A percentile compares a stretch with the other conserved stretches of the same genome.
Evolutionary conservation across 2,797 vertebrate species (phyloP).

Genomic region (Carduelis carduelis): DNA sequence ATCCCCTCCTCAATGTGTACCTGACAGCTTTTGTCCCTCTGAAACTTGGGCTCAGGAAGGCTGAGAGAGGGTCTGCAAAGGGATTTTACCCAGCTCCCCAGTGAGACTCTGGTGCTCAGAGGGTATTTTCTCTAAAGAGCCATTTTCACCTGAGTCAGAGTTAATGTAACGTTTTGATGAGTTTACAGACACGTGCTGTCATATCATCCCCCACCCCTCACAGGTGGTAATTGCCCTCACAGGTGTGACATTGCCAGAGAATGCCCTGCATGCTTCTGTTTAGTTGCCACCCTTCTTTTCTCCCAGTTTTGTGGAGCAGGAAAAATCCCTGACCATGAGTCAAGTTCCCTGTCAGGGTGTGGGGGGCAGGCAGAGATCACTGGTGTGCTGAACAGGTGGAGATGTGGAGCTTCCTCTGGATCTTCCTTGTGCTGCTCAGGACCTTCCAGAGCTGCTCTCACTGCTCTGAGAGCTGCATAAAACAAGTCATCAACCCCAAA

Average conservation of each 20-base stretch:
- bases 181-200: background rate
- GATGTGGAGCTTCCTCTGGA: background rate
- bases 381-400: rapidly evolving
- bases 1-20: rapidly evolving
- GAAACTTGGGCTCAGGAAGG: rapidly evolving
- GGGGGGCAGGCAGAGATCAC: background rate
- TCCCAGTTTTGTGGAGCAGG: rapidly evolving
- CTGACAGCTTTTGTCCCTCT: background rate
- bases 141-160: background rate
- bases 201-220: rapidly evolving
- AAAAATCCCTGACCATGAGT: background rate
- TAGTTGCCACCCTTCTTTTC: background rate
- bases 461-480: background rate
- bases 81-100: background rate
- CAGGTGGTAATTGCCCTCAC: background rate
- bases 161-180: background rate
- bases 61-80: background rate
- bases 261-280: background rate
- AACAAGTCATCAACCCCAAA: conserved; percentile 27
- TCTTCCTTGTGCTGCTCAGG: background rate
- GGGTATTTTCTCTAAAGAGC: background rate
- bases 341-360: rapidly evolving
- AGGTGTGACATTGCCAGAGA: background rate
- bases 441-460: background rate
- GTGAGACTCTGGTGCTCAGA: background rate